phyloP scores from a whole-genome alignment of 2,797 vertebrate species.

The Hippocampus kuda region DNA sequence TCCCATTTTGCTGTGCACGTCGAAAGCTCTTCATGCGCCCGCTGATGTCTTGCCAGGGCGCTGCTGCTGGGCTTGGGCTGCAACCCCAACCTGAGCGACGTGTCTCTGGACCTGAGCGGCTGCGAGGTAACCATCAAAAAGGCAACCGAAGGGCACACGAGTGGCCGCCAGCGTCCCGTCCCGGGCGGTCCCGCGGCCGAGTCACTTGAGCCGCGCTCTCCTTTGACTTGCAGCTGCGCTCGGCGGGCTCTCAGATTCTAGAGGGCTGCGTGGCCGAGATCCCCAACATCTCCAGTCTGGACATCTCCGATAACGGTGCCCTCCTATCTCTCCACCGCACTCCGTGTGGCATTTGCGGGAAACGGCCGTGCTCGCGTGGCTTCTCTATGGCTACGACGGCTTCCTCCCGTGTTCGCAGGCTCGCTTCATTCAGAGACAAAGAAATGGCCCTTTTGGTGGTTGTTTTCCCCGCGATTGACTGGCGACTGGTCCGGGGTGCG shows the following conservation, averaged over 20 bases:
- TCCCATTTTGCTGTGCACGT: no score
- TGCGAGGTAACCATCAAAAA: conserved; percentile 78
- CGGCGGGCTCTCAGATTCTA: conserved; percentile 88
- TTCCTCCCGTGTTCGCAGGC: background rate
- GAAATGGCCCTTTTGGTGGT: no score
- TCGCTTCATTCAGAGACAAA: no score
- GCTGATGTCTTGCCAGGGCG: conserved; percentile 63
- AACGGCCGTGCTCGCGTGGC: no score
- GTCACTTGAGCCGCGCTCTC: background rate
- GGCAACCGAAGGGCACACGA: no score
- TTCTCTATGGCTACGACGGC: background rate
- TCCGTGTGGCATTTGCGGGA: no score
- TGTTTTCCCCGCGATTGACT: no score
- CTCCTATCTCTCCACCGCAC: background rate
- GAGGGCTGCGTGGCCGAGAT: conserved; percentile 96
- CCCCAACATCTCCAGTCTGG: conserved; percentile 89
- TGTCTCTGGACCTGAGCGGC: conserved; percentile 89
- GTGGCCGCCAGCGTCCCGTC: no score
- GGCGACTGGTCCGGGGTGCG: no score
- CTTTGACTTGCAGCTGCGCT: conserved; percentile 73
- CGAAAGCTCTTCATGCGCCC: background rate
- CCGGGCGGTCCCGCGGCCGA: background rate
- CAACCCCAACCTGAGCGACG: conserved; percentile 85
- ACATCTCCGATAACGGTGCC: conserved; percentile 92
- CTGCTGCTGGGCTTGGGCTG: conserved; percentile 87